Evolutionary conservation across 2,888 invertebrate species (phyloP), one percentile per base, ranked within the genome.

Genomic region (Sisyra terminalis): DNA sequence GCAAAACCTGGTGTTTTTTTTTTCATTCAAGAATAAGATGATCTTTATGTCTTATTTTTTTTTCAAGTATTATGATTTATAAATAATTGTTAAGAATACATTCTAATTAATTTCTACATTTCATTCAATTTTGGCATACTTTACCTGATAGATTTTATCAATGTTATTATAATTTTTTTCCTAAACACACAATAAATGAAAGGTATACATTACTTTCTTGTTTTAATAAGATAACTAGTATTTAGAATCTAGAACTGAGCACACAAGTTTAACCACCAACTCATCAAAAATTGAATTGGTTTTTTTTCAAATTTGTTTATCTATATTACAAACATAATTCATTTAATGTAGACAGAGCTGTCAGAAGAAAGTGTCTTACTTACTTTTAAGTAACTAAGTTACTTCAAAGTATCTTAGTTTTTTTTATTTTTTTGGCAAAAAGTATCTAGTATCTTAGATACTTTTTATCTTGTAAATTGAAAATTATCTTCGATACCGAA

Each of bases 221-320:
- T 37, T 17, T 11, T 17, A 17, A 17, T 17, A 18, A 17, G 3
- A 8, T 37, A 17, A 13, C 16, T 16, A 17, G 11, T 37, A 30
- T 42, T 42, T 42, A 42, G 42, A 42, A 42, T 42, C 42, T 42
- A 42, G 42, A 42, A 42, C 34, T 42, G 42, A 42, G 42, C 42
- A 42, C 42, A 34, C 34, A n/a, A 11, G 35, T 35, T 42, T 34
- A 35, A 35, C 14, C 24, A 42, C 35, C 34, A 34, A 42, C n/a
- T 11, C 24, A 34, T 10, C 24, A 18, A 29, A 18, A 35, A 34
- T 32, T 34, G 16, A 35, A 24, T 34, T 15, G 16, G 16, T 15
- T 11, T 15, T 14, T 6, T 32, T 32, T 29, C 6, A 37, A 37
- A 13, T 24, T 24, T 24, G 37, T 37, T 16, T 37, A 3, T 32